Conservation (phyloP, 2,797 vertebrate species). For the Neomorphus geoffroyi region DNA sequence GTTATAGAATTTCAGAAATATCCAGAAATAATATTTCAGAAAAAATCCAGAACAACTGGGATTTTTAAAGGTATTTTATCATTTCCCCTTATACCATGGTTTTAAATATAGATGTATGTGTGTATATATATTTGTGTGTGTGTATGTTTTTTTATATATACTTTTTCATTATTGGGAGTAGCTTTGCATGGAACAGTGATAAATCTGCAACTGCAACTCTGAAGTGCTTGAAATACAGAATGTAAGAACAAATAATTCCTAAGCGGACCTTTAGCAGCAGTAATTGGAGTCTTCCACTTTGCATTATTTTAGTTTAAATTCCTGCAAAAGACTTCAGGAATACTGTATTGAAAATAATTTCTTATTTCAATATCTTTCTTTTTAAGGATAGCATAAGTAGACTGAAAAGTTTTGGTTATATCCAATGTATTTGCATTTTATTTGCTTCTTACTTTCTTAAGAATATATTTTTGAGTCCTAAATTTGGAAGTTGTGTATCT, state of each 20-base stretch:
- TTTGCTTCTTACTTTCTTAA: neutral
- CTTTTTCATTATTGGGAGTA: neutral
- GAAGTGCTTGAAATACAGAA: neutral
- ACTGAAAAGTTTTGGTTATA: neutral
- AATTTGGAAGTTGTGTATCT: neutral
- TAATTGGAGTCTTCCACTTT: neutral
- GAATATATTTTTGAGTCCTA: neutral
- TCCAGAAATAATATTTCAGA: too few species aligned
- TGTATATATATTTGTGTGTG: neutral
- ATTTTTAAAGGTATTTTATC: neutral
- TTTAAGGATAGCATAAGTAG: neutral
- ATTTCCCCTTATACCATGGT: neutral
- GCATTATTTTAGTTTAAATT: neutral
- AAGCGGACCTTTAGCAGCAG: neutral
- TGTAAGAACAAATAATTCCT: neutral
- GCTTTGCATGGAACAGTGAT: neutral
- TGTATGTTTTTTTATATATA: neutral
- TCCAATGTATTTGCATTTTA: neutral
- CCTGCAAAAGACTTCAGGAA: neutral
- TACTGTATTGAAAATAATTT: neutral
- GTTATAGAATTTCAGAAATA: neutral
- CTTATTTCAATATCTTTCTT: neutral
- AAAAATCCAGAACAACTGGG: neutral
- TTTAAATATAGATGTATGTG: neutral
- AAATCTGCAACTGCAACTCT: neutral